Evolutionary conservation across 2,113 vertebrate genomes (phyloP).

Genomic region (Syngnathus floridae): DNA sequence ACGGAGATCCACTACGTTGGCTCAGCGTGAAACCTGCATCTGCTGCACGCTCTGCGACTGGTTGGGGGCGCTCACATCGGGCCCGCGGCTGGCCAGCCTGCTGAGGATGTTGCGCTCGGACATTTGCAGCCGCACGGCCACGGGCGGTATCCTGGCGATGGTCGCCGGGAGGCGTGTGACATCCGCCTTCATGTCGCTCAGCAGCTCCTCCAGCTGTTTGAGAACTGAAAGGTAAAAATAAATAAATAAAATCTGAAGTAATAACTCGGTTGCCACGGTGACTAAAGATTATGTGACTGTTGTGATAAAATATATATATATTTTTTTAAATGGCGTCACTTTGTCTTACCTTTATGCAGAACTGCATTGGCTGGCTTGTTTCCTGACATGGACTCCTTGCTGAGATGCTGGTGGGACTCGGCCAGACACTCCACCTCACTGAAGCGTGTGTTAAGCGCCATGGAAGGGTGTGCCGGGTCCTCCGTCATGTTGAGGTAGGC

Average conservation of each 20-base stretch:
- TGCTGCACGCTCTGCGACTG: slow-evolving; percentile 66
- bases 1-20: not conserved
- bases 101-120: slow-evolving; percentile 97
- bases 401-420: slow-evolving; percentile 96
- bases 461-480: slow-evolving; percentile 93
- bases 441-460: slow-evolving; percentile 96
- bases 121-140: slow-evolving; percentile 95
- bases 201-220: slow-evolving; percentile 95
- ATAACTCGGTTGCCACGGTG: too few relatives aligned
- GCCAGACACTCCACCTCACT: slow-evolving; percentile 96
- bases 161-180: slow-evolving; percentile 93
- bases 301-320: too few relatives aligned
- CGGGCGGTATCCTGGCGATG: slow-evolving; percentile 92
- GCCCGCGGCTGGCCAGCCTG: slow-evolving; percentile 88
- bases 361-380: slow-evolving; percentile 98
- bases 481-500: slow-evolving; percentile 98
- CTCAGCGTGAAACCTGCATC: slow-evolving; percentile 79
- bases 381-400: slow-evolving; percentile 97
- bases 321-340: not conserved
- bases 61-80: slow-evolving; percentile 70
- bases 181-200: slow-evolving; percentile 98
- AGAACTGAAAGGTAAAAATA: slow-evolving; percentile 73
- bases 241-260: not conserved
- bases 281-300: too few relatives aligned
- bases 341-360: slow-evolving; percentile 87